phyloP scores from a whole-genome alignment of 2,113 vertebrate species.

The Crotalus tigris region DNA sequence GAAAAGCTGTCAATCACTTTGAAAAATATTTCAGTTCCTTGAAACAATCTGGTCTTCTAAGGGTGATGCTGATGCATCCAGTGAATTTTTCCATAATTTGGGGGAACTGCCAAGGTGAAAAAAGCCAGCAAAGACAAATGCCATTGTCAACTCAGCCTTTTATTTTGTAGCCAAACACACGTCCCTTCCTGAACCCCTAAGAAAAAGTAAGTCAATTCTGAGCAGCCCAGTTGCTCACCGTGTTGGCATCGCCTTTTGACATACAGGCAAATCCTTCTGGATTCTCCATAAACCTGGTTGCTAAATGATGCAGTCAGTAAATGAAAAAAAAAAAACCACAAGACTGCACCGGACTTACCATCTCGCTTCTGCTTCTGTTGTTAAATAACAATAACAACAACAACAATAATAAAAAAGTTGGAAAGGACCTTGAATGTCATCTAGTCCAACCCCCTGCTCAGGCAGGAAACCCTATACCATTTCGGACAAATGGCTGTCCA shows the following conservation, averaged over 20 bases:
- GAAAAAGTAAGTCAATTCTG: background rate
- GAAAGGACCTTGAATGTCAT: too few species aligned
- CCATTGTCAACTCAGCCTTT: background rate
- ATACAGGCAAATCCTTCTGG: background rate
- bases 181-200: too few species aligned
- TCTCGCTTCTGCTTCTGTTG: background rate
- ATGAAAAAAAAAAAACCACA: background rate
- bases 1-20: accelerated
- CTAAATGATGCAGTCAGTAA: background rate
- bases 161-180: background rate
- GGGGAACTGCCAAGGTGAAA: background rate
- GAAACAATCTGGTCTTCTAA: background rate
- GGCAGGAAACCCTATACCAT: too few species aligned
- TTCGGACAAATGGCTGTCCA: too few species aligned
- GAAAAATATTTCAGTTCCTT: accelerated
- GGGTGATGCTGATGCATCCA: background rate
- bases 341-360: background rate
- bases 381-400: background rate
- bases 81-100: background rate
- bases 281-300: background rate
- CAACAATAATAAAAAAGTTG: too few species aligned
- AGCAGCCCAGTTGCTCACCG: background rate
- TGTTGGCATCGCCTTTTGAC: background rate
- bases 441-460: too few species aligned
- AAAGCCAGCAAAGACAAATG: background rate